Evolutionary conservation across 2,888 invertebrate genomes (phyloP).

Genomic region (Drosophila parthenogenetica): DNA sequence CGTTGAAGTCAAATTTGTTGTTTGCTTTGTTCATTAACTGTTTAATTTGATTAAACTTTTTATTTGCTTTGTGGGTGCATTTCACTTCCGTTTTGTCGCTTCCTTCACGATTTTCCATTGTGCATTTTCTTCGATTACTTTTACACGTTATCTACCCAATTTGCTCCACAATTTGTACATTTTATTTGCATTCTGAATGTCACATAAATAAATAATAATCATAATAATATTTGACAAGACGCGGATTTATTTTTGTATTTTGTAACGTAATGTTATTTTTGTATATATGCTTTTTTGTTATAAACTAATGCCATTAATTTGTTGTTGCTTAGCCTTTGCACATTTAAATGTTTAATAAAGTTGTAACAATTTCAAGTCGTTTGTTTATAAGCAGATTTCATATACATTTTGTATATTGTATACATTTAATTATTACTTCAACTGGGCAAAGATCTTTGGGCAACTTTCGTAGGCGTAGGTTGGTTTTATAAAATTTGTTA

Average conservation of each 20-base stretch:
- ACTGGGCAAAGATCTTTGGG: conserved; percentile 43
- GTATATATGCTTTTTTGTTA: conserved; percentile 49
- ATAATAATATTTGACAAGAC: conserved; percentile 73
- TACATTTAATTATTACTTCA: conserved; percentile 45
- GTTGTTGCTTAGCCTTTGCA: conserved; percentile 46
- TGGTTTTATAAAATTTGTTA: conserved; percentile 67
- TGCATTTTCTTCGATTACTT: conserved; percentile 14
- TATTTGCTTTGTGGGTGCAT: conserved; percentile 49
- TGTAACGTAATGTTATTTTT: conserved; percentile 17
- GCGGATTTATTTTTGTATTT: conserved; percentile 62
- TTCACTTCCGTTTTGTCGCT: conserved; percentile 23
- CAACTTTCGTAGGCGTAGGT: conserved; percentile 41
- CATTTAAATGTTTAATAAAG: conserved; percentile 37
- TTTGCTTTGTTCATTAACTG: conserved; percentile 58
- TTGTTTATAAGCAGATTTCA: conserved; percentile 47
- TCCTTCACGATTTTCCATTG: conserved; percentile 17
- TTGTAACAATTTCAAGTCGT: conserved; percentile 64
- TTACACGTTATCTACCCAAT: conserved; percentile 26
- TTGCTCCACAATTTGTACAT: conserved; percentile 78
- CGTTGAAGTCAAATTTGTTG: conserved; percentile 76
- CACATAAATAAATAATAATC: conserved; percentile 63
- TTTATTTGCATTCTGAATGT: conserved; percentile 74
- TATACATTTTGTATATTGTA: conserved; percentile 9
- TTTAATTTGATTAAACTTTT: conserved; percentile 79
- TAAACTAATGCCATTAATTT: conserved; percentile 69